A percentile compares a stretch with the other conserved stretches of the same genome.
Conservation (phyloP, 2,113 vertebrate species). For the Neodontobutis hainanensis region DNA sequence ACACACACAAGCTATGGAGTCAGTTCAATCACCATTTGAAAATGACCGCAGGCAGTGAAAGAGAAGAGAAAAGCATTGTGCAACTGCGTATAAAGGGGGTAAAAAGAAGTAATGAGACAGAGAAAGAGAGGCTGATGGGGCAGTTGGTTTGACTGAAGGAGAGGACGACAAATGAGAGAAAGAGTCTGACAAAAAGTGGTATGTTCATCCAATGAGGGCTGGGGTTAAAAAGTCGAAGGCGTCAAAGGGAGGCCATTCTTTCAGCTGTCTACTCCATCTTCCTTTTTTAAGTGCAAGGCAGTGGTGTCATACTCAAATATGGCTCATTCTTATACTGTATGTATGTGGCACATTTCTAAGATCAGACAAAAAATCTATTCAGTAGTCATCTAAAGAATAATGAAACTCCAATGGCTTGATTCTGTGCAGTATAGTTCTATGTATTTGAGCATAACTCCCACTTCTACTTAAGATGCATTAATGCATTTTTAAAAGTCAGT, state of each 20-base stretch:
- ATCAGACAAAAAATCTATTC: slow-evolving; percentile 50
- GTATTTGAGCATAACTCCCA: slow-evolving; percentile 18
- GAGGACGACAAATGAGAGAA: slow-evolving; percentile 43
- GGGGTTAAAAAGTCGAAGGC: slow-evolving; percentile 69
- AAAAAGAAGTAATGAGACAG: slow-evolving; percentile 57
- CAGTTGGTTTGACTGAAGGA: slow-evolving; percentile 19
- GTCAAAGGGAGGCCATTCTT: slow-evolving; percentile 62
- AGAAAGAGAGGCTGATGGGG: slow-evolving; percentile 27
- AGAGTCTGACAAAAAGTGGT: slow-evolving; percentile 19
- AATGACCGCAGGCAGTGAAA: slow-evolving; percentile 62
- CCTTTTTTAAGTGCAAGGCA: slow-evolving; percentile 43
- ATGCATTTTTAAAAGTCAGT: slow-evolving; percentile 14
- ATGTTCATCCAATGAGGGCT: slow-evolving; percentile 50
- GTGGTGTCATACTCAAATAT: slow-evolving; percentile 51
- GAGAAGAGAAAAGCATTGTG: slow-evolving; percentile 54
- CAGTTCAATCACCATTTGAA: slow-evolving; percentile 61
- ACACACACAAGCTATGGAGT: slow-evolving; percentile 30
- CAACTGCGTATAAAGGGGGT: not conserved
- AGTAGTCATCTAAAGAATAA: slow-evolving; percentile 40
- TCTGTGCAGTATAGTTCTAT: slow-evolving; percentile 6
- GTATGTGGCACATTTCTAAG: slow-evolving; percentile 15
- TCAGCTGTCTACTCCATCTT: slow-evolving; percentile 43
- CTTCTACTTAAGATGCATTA: not conserved
- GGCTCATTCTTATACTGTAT: slow-evolving; percentile 24
- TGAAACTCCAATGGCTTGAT: slow-evolving; percentile 12